phyloP scores from a whole-genome alignment of 1,140 invertebrate genomes.

The Dryas iulia region DNA sequence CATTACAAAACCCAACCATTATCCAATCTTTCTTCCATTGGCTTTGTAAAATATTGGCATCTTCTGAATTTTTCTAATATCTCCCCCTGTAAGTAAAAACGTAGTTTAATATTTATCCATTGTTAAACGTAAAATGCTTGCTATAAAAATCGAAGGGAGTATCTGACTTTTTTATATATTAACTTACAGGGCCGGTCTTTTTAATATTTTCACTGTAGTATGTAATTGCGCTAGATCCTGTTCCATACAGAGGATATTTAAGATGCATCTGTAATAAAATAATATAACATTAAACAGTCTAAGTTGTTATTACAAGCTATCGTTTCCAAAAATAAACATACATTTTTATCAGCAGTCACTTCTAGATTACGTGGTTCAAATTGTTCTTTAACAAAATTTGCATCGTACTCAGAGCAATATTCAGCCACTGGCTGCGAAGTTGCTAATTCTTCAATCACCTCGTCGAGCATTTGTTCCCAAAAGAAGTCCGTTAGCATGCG shows the following conservation, averaged over 20 bases:
- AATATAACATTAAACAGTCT: too few relatives aligned
- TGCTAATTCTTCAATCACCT: conserved; percentile 67
- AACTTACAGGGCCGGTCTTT: conserved; percentile 68
- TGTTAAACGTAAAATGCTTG: too few relatives aligned
- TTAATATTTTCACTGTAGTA: conserved; percentile 66
- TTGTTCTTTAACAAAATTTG: conserved; percentile 65
- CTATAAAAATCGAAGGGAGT: background rate
- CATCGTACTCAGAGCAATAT: conserved; percentile 67
- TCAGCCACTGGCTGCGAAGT: conserved; percentile 55
- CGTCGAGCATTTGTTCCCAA: conserved; percentile 74
- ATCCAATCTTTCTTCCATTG: conserved; percentile 72
- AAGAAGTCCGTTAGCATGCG: conserved; percentile 73
- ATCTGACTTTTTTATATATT: background rate
- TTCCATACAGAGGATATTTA: conserved; percentile 73
- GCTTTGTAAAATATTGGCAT: conserved; percentile 69
- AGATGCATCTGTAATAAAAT: conserved; percentile 61
- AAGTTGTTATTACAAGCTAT: too few relatives aligned
- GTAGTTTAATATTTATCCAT: too few relatives aligned
- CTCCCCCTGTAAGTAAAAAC: conserved; percentile 56
- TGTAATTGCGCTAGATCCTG: conserved; percentile 71
- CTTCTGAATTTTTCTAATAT: conserved; percentile 72
- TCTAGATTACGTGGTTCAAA: conserved; percentile 65
- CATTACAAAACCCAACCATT: conserved; percentile 68
- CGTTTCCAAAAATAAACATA: conserved; percentile 31
- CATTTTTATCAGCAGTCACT: conserved; percentile 66